Conservation (phyloP, 1,140 invertebrate species). For the Hylaeus volcanicus region DNA sequence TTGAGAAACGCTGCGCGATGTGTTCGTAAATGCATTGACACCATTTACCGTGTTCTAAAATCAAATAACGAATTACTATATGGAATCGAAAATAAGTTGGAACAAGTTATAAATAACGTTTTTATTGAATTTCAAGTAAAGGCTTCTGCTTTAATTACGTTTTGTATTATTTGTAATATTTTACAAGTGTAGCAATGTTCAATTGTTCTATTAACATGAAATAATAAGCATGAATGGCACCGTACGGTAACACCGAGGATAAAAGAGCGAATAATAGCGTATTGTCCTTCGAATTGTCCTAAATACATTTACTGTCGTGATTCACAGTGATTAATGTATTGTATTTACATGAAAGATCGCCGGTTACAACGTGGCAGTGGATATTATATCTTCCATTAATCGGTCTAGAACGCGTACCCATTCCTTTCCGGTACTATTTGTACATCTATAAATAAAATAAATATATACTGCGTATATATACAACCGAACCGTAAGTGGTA, state of each 20-base stretch:
- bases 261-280: not conserved
- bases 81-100: not conserved
- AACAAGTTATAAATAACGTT: not conserved
- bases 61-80: not conserved
- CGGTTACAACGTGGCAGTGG: constrained; percentile 1
- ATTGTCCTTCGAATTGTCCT: not conserved
- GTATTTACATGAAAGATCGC: constrained; percentile 8
- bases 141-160: not conserved
- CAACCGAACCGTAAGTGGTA: constrained; percentile 13
- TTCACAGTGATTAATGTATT: not conserved
- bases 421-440: not conserved
- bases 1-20: not conserved
- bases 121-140: constrained; percentile 15
- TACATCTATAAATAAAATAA: constrained; percentile 44
- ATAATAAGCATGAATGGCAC: not conserved
- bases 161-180: not conserved
- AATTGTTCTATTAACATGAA: not conserved
- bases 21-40: constrained; percentile 29
- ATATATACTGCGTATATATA: constrained; percentile 29
- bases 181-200: not conserved
- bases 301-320: constrained; percentile 10
- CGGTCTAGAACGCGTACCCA: not conserved
- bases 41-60: constrained; percentile 12
- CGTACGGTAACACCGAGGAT: not conserved
- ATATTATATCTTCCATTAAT: not conserved